phyloP scores from a whole-genome alignment of 2,113 vertebrate species.

The Apteryx owenii region DNA sequence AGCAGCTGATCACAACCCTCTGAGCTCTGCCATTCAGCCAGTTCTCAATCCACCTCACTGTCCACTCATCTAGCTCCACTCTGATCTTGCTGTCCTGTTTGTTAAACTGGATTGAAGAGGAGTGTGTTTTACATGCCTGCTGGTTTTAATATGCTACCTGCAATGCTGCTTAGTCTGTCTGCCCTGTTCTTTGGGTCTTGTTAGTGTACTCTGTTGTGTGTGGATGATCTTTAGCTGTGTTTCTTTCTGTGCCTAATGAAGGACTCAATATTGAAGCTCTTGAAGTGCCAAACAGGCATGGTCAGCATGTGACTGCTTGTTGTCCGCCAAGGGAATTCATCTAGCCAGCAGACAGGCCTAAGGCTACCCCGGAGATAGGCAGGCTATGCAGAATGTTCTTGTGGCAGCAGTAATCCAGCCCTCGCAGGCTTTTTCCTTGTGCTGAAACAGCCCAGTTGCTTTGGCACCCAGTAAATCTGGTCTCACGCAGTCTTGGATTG shows the following conservation, averaged over 20 bases:
- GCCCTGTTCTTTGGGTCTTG: no score
- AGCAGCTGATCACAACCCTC: no score
- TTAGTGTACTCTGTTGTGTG: accelerated
- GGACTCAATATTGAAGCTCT: background rate
- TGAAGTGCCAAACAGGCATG: background rate
- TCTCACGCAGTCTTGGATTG: no score
- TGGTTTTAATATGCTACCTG: background rate
- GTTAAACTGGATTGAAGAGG: background rate
- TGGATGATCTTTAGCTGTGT: accelerated
- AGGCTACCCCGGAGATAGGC: accelerated
- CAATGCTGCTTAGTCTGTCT: accelerated
- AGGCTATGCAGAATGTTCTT: accelerated
- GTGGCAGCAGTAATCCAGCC: background rate
- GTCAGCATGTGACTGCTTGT: background rate
- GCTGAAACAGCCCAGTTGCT: background rate
- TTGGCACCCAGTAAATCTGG: background rate
- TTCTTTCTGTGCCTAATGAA: background rate
- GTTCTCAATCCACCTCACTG: no score
- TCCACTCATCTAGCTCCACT: no score
- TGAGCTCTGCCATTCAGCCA: no score
- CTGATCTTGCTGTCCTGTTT: background rate
- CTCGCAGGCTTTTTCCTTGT: background rate
- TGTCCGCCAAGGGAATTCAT: background rate
- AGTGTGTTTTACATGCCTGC: background rate
- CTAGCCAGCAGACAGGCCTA: accelerated